A percentile compares a stretch with the other conserved stretches of the same genome.
Conservation (phyloP, 1,140 invertebrate species). For the Condylostylus longicornis region DNA sequence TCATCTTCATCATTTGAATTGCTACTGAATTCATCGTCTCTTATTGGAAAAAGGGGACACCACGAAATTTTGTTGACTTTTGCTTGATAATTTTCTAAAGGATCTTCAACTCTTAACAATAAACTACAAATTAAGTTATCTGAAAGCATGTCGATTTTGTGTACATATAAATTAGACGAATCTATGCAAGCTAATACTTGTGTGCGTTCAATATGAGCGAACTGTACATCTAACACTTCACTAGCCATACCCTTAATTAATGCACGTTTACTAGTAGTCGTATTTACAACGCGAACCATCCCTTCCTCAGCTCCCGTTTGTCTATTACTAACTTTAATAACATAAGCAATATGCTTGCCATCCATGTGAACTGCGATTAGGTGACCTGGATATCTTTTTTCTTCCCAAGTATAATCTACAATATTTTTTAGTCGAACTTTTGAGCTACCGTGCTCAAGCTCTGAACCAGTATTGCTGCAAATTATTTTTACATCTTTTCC, state of each 20-base stretch:
- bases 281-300: constrained; percentile 67
- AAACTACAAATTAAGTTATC: constrained; percentile 41
- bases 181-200: constrained; percentile 76
- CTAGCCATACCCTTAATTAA: constrained; percentile 77
- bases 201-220: constrained; percentile 62
- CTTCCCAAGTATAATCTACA: constrained; percentile 87
- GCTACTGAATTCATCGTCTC: no score
- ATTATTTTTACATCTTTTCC: constrained; percentile 54
- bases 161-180: constrained; percentile 58
- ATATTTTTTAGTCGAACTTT: constrained; percentile 82
- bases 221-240: constrained; percentile 72
- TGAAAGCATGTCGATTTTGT: constrained; percentile 54
- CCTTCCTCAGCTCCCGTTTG: constrained; percentile 40
- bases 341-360: constrained; percentile 77
- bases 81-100: constrained; percentile 20
- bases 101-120: constrained; percentile 36
- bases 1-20: constrained; percentile 40
- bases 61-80: constrained; percentile 52
- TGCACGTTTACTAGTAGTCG: constrained; percentile 53
- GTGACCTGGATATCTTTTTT: constrained; percentile 68
- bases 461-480: constrained; percentile 45
- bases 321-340: constrained; percentile 55
- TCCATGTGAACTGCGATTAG: constrained; percentile 75
- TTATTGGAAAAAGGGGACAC: constrained; percentile 77
- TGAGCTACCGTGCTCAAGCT: constrained; percentile 59